These are phyloP conservation scores for Onchidella celtica DNA, from an alignment of 2,888 invertebrate species.

Conservation along the genomic window DNA sequence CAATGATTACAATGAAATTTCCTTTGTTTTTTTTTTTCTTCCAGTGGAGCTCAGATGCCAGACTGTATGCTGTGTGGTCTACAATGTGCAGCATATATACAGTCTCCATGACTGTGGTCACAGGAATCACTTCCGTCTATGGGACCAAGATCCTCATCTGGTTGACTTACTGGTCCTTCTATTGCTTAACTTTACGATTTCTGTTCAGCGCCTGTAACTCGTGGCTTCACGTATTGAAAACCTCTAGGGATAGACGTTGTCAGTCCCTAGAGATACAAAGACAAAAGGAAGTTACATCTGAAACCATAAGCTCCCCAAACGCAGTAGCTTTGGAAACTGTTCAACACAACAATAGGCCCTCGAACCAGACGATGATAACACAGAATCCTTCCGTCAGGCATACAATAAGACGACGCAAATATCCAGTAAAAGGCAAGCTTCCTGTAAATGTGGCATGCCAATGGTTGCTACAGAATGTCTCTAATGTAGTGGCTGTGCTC, in stretches of 20 bases:
- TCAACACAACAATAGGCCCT: too few species aligned
- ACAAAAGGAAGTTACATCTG: too few species aligned
- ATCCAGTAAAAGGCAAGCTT: neutral
- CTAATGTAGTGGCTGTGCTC: constrained; percentile 23
- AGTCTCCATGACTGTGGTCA: constrained; percentile 51
- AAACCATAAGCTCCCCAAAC: too few species aligned
- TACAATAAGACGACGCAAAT: too few species aligned
- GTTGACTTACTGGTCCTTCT: constrained; percentile 61
- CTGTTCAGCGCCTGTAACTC: constrained; percentile 47
- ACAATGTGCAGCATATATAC: constrained; percentile 50
- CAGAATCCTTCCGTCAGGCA: too few species aligned
- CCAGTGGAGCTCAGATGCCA: constrained; percentile 42
- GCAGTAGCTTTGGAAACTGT: too few species aligned
- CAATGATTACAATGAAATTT: too few species aligned
- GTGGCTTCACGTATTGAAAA: constrained; percentile 49
- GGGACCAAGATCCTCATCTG: constrained; percentile 58
- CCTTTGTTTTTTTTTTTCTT: too few species aligned
- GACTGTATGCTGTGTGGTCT: constrained; percentile 52
- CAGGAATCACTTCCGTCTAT: constrained; percentile 43
- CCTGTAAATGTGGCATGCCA: constrained; percentile 4
- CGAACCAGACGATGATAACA: too few species aligned
- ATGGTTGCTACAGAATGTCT: constrained; percentile 50
- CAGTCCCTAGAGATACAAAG: too few species aligned
- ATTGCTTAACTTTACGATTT: constrained; percentile 50
- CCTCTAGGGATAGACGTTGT: too few species aligned